phyloP scores from a whole-genome alignment of 2,888 invertebrate species.

The Pasiphila rectangulata region DNA sequence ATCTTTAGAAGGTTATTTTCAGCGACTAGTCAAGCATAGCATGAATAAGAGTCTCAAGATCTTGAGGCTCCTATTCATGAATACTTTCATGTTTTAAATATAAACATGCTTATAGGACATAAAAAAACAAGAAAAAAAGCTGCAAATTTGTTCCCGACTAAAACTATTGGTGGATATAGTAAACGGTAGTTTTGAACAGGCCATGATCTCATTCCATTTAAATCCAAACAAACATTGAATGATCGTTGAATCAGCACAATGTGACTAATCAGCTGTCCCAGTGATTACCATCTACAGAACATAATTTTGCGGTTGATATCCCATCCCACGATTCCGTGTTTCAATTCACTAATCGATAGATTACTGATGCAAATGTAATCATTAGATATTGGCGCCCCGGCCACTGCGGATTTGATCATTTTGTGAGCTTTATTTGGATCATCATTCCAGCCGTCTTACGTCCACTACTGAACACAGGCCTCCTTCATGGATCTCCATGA shows the following conservation, averaged over 20 bases:
- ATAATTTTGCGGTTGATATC: constrained; percentile 61
- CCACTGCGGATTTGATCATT: not conserved
- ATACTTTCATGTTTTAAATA: too few relatives aligned
- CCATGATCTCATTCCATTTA: constrained; percentile 34
- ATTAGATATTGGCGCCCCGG: constrained; percentile 7
- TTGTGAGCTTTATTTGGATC: constrained; percentile 1
- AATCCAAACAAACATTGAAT: constrained; percentile 35
- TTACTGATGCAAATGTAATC: constrained; percentile 42
- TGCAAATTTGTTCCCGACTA: too few relatives aligned
- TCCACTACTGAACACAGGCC: too few relatives aligned
- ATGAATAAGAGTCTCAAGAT: too few relatives aligned
- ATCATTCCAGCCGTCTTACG: constrained; percentile 4
- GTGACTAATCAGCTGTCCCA: constrained; percentile 50
- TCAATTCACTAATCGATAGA: constrained; percentile 50
- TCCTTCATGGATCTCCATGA: too few relatives aligned
- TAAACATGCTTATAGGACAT: too few relatives aligned
- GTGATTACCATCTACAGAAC: constrained; percentile 59
- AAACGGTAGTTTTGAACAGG: too few relatives aligned
- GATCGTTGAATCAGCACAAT: constrained; percentile 37
- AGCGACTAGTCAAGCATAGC: too few relatives aligned
- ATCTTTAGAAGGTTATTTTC: too few relatives aligned
- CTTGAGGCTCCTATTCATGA: too few relatives aligned
- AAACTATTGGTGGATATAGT: not conserved
- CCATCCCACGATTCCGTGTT: constrained; percentile 34
- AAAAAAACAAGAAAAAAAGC: too few relatives aligned